These are phyloP conservation scores for Esox lucius DNA, from an alignment of 2,797 vertebrate genomes.

Conservation along the genomic window DNA sequence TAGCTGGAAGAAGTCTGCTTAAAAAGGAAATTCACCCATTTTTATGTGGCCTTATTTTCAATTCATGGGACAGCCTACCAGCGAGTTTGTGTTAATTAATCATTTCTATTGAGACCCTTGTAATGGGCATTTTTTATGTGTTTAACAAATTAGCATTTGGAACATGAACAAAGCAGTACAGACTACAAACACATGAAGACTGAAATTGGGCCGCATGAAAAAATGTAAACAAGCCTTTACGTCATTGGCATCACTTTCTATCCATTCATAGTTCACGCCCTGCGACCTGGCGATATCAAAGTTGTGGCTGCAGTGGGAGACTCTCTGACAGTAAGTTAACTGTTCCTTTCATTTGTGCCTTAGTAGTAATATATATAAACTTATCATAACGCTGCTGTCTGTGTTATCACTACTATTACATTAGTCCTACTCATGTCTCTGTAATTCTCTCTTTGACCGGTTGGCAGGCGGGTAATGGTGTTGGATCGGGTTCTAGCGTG, in stretches of 20 bases:
- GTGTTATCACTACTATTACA: neutral
- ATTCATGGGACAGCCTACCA: no score
- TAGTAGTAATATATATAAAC: neutral
- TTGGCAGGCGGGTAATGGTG: constrained; percentile 84
- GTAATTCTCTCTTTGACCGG: constrained; percentile 27
- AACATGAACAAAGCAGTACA: no score
- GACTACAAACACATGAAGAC: no score
- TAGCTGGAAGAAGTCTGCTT: neutral
- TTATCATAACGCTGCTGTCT: neutral
- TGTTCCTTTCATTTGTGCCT: neutral
- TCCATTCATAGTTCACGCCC: constrained; percentile 77
- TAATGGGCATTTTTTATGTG: neutral
- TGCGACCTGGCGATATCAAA: constrained; percentile 84
- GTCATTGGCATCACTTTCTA: constrained; percentile 1
- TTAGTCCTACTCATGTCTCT: neutral
- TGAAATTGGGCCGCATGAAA: no score
- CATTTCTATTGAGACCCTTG: no score
- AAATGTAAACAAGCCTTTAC: no score
- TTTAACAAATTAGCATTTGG: no score
- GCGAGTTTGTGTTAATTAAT: no score
- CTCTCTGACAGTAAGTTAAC: constrained; percentile 84
- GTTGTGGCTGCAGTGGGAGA: constrained; percentile 88
- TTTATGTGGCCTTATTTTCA: no score
- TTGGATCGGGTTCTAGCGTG: constrained; percentile 70
- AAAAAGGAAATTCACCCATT: no score